These are phyloP conservation scores for Myopa tessellatipennis DNA, from an alignment of 2,888 invertebrate species.

Conservation along the genomic window DNA sequence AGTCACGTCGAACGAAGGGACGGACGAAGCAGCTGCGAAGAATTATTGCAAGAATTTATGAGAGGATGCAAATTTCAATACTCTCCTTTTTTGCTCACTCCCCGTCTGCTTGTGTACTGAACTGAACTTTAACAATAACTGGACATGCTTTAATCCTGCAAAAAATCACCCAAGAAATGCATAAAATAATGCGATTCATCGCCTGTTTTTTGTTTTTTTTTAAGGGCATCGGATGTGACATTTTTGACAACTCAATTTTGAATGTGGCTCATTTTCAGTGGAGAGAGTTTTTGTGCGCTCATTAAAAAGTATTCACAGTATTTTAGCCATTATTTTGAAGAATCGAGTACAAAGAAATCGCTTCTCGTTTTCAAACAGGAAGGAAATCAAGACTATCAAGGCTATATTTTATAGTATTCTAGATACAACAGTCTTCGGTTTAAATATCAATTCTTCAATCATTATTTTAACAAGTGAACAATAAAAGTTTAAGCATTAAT, in stretches of 20 bases:
- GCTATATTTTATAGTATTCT: too few species aligned
- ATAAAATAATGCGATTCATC: too few species aligned
- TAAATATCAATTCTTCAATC: too few species aligned
- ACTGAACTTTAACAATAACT: too few species aligned
- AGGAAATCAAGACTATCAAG: too few species aligned
- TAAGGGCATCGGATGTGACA: background rate
- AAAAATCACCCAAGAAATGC: background rate
- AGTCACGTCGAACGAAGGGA: background rate
- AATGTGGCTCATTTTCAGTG: background rate
- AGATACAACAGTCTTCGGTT: too few species aligned
- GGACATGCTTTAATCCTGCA: background rate
- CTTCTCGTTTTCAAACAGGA: background rate
- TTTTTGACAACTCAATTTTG: constrained; percentile 21
- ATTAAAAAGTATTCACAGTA: background rate
- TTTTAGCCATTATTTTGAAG: background rate
- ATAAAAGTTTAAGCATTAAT: too few species aligned
- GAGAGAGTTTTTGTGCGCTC: background rate
- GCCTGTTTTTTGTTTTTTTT: background rate
- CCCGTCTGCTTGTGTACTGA: background rate
- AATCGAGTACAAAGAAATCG: too few species aligned
- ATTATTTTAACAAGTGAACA: too few species aligned
- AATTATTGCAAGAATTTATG: constrained; percentile 26
- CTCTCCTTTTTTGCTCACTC: background rate
- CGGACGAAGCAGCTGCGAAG: constrained; percentile 20
- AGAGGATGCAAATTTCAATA: constrained; percentile 20